Percentiles rank a stretch among this genome's conserved stretches.
Evolutionary conservation across 2,888 invertebrate species (phyloP).

Genomic region (Lasius platythorax): DNA sequence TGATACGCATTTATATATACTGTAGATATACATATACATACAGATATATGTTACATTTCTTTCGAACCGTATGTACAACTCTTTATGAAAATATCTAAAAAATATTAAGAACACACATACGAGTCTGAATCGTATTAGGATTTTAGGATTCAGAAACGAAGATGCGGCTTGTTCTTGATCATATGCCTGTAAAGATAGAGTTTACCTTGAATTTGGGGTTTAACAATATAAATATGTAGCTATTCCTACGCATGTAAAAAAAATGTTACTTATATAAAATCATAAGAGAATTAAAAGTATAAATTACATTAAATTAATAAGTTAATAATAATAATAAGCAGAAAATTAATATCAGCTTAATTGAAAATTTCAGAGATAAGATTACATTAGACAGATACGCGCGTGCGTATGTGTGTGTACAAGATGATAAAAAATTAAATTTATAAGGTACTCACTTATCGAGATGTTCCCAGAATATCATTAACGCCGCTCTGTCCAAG

Average conservation of each 20-base stretch:
- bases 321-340: background rate
- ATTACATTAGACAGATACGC: constrained; percentile 8
- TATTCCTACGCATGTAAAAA: background rate
- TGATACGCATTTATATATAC: constrained; percentile 1
- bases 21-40: constrained; percentile 20
- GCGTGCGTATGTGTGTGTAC: background rate
- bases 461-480: constrained; percentile 98
- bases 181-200: constrained; percentile 89
- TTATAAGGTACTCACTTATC: constrained; percentile 91
- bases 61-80: constrained; percentile 61
- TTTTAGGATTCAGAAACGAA: constrained; percentile 82
- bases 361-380: constrained; percentile 24
- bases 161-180: constrained; percentile 95
- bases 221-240: background rate
- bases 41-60: constrained; percentile 53
- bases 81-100: constrained; percentile 43
- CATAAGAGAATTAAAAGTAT: constrained; percentile 20
- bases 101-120: background rate
- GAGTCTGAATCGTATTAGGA: background rate
- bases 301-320: constrained; percentile 14
- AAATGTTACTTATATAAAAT: background rate
- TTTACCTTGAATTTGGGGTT: background rate
- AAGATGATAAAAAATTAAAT: constrained; percentile 24
- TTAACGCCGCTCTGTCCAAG: constrained; percentile 97
- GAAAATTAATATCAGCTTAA: constrained; percentile 2